Base-by-base conservation (phyloP, 2,113 vertebrate species). In the Hyperoodon ampullatus region DNA sequence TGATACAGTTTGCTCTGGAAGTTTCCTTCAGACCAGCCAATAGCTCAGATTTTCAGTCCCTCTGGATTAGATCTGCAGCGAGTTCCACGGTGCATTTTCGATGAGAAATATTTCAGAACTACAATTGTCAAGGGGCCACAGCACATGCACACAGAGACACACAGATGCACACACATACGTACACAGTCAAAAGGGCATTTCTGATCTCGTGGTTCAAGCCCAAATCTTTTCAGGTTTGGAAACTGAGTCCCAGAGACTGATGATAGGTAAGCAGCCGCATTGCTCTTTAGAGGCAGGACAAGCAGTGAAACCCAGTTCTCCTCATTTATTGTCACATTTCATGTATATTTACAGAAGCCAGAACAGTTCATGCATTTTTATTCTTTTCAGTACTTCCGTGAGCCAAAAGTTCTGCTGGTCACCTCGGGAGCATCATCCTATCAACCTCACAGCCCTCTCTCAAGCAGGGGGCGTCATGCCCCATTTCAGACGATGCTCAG, bases 351-450 rank as follows among this genome's bases (percentile, higher is more conserved):
- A 70, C 74, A 26, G 75, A 53, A 80, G 30, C 19, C 0, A 1
- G 11, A 3, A 15, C 2, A 8, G 5, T 8, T 1, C 15, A 4
- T 5, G 8, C 11, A 1, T 75, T 26, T 15, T 23, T 42, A 30
- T 3, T 50, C 30, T 26, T 23, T 13, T 10, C 0, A 9, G 68
- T 2, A 6, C 7, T 2, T 19, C 81, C 1, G 4, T 28, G 30
- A 39, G 44, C 9, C 24, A 4, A 3, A 7, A 0, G 0, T 16
- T 2, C 33, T 35, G 12, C 28, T 18, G 0, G 19, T 15, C 3
- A 4, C 18, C 1, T 24, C 1, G 1, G 9, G 1, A 33, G 4
- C 6, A 0, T 2, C 44, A 0, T 5, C 14, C 42, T 19, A 1
- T 7, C 39, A 19, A 3, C n/a, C 23, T 11, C 11, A 26, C 26